phyloP scores from a whole-genome alignment of 1,140 invertebrate species.

The Hylaeus volcanicus region DNA sequence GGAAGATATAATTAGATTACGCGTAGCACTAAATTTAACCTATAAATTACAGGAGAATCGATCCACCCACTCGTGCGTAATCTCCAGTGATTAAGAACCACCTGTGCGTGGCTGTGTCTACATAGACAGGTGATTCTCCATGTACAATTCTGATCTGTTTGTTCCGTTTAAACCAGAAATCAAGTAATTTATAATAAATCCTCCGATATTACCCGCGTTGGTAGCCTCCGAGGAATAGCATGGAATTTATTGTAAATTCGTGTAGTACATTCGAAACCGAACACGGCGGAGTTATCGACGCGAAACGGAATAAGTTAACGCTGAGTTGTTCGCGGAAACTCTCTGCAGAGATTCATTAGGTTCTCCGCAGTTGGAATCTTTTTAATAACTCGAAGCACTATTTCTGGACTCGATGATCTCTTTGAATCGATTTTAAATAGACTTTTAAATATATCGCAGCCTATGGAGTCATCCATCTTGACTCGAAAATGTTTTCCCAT shows the following conservation, averaged over 20 bases:
- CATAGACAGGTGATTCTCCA: neutral
- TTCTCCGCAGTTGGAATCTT: no score
- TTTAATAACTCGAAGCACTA: no score
- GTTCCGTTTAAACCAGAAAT: conserved; percentile 19
- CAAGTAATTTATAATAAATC: conserved; percentile 18
- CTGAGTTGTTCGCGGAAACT: no score
- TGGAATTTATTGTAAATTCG: neutral
- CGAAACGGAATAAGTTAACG: no score
- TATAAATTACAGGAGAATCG: conserved; percentile 36
- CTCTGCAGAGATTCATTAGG: no score
- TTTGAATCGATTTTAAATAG: no score
- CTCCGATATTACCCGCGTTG: neutral
- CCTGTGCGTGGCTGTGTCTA: conserved; percentile 24
- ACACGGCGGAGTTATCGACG: neutral
- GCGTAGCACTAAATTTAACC: conserved; percentile 37
- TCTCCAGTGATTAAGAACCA: conserved; percentile 51
- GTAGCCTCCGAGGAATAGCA: no score
- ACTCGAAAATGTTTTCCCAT: no score
- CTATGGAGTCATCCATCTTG: no score
- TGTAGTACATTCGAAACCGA: neutral
- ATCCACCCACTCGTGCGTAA: conserved; percentile 43
- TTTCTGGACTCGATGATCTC: no score
- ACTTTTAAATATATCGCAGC: no score
- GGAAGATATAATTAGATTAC: conserved; percentile 42
- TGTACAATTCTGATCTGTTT: conserved; percentile 29